These are phyloP conservation scores for Rhodeus uyekii DNA, from an alignment of 2,797 vertebrate genomes.

Conservation along the genomic window DNA sequence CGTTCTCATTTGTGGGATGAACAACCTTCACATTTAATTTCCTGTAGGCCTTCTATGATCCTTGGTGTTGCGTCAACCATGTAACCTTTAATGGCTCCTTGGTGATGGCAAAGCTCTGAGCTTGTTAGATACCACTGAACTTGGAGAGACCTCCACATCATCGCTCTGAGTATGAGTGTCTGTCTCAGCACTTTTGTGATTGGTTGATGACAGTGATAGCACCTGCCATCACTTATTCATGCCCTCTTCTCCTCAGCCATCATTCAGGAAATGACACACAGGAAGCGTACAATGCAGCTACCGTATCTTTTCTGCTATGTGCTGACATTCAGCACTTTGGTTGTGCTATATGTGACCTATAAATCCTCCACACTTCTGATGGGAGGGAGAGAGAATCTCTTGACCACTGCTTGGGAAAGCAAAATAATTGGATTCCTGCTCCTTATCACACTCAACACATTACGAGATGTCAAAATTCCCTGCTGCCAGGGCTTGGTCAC, in stretches of 20 bases:
- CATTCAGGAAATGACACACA: slow-evolving; percentile 52
- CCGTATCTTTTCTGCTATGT: slow-evolving; percentile 43
- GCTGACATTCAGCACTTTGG: slow-evolving; percentile 58
- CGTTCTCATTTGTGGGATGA: background rate
- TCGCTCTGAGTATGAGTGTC: slow-evolving; percentile 36
- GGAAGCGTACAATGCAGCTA: slow-evolving; percentile 48
- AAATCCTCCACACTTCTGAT: slow-evolving; percentile 56
- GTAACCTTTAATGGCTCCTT: slow-evolving; percentile 18
- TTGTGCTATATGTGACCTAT: slow-evolving; percentile 59
- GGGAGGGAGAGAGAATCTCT: slow-evolving; percentile 49
- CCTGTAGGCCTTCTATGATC: slow-evolving; percentile 14
- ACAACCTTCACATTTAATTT: slow-evolving; percentile 11
- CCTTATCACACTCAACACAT: slow-evolving; percentile 61
- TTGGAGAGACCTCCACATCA: slow-evolving; percentile 19
- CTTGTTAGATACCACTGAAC: slow-evolving; percentile 43
- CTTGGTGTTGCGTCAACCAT: background rate
- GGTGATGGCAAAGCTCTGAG: slow-evolving; percentile 6
- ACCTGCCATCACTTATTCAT: slow-evolving; percentile 55
- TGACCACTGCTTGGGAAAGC: slow-evolving; percentile 59
- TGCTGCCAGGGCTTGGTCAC: slow-evolving; percentile 55
- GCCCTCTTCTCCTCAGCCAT: slow-evolving; percentile 32
- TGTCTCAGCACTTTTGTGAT: slow-evolving; percentile 52
- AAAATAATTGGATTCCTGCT: slow-evolving; percentile 67
- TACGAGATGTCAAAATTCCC: slow-evolving; percentile 63
- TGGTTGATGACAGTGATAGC: slow-evolving; percentile 56